Conservation (phyloP, 1,140 invertebrate genomes). For the Ostrea denselamellosa region DNA sequence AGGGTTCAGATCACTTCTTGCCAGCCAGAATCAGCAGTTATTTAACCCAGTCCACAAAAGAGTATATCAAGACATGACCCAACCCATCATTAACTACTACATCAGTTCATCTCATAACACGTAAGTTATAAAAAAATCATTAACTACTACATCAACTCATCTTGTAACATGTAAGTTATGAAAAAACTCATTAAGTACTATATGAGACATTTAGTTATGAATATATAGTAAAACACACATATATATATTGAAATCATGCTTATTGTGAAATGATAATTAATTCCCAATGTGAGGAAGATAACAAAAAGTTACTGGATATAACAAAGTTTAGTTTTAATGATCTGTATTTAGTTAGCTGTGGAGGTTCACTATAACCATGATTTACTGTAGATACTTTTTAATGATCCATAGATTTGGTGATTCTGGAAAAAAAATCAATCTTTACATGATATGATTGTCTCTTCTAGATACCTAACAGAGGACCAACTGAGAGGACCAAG, state of each 20-base stretch:
- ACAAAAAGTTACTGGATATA: too few relatives aligned
- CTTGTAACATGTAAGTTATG: constrained; percentile 83
- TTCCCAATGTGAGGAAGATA: too few relatives aligned
- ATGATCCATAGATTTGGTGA: too few relatives aligned
- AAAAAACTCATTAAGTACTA: background rate
- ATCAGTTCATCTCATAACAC: constrained; percentile 86
- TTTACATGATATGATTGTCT: background rate
- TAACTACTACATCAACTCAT: constrained; percentile 84
- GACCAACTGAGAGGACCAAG: constrained; percentile 98
- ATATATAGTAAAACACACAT: too few relatives aligned
- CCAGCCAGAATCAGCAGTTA: constrained; percentile 81
- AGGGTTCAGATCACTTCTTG: constrained; percentile 83
- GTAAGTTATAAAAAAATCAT: constrained; percentile 68
- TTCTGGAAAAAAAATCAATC: too few relatives aligned
- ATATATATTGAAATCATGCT: too few relatives aligned
- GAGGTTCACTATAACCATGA: too few relatives aligned
- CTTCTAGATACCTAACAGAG: constrained; percentile 92
- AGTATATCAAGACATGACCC: constrained; percentile 84
- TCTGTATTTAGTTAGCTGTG: too few relatives aligned
- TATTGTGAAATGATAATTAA: too few relatives aligned
- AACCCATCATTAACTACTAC: constrained; percentile 84
- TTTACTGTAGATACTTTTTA: too few relatives aligned
- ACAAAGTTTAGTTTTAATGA: too few relatives aligned
- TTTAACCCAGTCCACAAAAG: constrained; percentile 80
- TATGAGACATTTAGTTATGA: background rate